These are phyloP conservation scores for Chironex yamaguchii DNA, from an alignment of 30 jellyfish, hydroid and myxozoan genomes.

Conservation along the genomic window DNA sequence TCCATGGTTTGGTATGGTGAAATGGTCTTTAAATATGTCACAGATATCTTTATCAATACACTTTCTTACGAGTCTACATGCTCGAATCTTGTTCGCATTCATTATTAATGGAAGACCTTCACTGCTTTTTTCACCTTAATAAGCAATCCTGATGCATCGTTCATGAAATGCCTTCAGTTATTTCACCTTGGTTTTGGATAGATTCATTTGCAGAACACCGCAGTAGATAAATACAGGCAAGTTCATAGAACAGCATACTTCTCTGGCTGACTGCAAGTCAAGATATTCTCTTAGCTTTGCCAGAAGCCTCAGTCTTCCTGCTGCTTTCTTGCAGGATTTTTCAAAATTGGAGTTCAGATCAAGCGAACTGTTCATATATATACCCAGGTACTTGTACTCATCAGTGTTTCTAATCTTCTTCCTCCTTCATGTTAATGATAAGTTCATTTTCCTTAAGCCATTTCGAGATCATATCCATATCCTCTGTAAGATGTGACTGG, in stretches of 20 bases:
- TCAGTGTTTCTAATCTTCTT: slow-evolving; percentile 60
- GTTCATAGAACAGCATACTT: too few relatives aligned
- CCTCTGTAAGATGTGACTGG: slow-evolving; percentile 58
- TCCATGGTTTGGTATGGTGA: slow-evolving; percentile 41
- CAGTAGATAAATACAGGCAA: too few relatives aligned
- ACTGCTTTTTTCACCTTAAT: slow-evolving; percentile 49
- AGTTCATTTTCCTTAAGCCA: slow-evolving; percentile 70
- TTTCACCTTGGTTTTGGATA: too few relatives aligned
- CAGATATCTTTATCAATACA: slow-evolving; percentile 66
- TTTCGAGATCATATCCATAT: slow-evolving; percentile 53
- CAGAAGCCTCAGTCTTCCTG: slow-evolving; percentile 73
- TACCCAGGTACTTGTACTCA: slow-evolving; percentile 60
- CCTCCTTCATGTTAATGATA: slow-evolving; percentile 53
- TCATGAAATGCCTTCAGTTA: slow-evolving; percentile 55
- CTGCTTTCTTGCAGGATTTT: slow-evolving; percentile 62
- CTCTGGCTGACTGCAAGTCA: slow-evolving; percentile 61
- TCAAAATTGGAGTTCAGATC: slow-evolving; percentile 59
- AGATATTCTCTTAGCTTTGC: slow-evolving; percentile 71
- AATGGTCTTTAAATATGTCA: slow-evolving; percentile 68
- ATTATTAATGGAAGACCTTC: slow-evolving; percentile 35
- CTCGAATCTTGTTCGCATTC: slow-evolving; percentile 69
- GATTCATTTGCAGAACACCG: too few relatives aligned
- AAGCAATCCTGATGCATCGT: slow-evolving; percentile 60
- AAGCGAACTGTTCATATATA: slow-evolving; percentile 43
- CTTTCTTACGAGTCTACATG: slow-evolving; percentile 57